Evolutionary conservation across 2,113 vertebrate genomes (phyloP).

Genomic region (Hyperopisus bebe): DNA sequence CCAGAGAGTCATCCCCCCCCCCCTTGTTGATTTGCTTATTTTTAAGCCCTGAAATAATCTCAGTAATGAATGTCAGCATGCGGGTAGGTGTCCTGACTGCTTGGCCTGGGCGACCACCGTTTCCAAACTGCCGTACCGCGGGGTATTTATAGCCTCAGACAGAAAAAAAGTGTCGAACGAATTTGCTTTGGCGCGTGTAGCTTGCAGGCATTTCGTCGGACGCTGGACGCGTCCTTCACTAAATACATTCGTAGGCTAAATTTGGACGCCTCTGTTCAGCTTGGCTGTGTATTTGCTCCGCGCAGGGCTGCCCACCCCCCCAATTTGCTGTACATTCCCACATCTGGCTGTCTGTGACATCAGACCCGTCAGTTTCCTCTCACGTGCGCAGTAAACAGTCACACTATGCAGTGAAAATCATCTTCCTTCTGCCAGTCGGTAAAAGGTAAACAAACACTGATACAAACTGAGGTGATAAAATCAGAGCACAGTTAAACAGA

Average conservation of each 20-base stretch:
- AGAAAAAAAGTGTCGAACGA: neutral
- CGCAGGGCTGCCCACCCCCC: neutral
- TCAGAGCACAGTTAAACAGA: neutral
- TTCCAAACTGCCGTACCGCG: neutral
- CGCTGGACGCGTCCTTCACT: neutral
- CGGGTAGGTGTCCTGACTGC: neutral
- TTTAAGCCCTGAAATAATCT: slow-evolving; percentile 2
- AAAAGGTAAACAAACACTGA: neutral
- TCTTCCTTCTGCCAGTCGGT: neutral
- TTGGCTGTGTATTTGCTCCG: neutral
- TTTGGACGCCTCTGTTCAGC: neutral
- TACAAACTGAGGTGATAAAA: neutral
- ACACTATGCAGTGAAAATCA: neutral
- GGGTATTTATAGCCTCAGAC: neutral
- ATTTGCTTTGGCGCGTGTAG: neutral
- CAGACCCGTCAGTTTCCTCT: neutral
- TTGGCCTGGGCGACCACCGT: neutral
- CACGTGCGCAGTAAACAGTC: neutral
- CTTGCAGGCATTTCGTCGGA: neutral
- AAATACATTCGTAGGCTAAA: neutral
- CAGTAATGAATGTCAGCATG: slow-evolving; percentile 11
- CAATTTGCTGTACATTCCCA: neutral
- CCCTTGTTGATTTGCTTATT: neutral
- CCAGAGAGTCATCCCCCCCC: neutral
- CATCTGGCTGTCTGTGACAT: neutral